A percentile compares a stretch with the other conserved stretches of the same genome.
These are phyloP conservation scores for Orientallactaga bullata DNA, from an alignment of 2,113 vertebrate genomes.

Conservation along the genomic window DNA sequence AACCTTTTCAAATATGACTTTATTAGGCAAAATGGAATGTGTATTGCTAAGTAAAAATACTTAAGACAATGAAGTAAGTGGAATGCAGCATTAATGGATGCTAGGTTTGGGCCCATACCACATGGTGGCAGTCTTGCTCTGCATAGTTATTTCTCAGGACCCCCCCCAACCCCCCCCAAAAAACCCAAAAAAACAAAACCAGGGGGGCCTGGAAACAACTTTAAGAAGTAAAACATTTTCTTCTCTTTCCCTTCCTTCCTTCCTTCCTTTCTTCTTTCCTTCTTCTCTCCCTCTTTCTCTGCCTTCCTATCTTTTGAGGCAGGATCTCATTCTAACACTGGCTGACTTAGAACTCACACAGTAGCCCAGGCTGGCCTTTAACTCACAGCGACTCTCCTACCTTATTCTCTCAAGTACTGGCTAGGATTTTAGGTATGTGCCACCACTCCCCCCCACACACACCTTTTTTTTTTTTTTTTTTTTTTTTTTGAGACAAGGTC, in stretches of 20 bases:
- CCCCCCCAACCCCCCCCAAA: no score
- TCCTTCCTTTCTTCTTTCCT: not conserved
- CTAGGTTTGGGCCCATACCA: conserved; percentile 60
- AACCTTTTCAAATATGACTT: conserved; percentile 16
- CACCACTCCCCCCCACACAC: no score
- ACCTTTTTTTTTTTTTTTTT: no score
- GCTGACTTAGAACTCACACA: no score
- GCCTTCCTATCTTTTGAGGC: not conserved
- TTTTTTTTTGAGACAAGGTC: no score
- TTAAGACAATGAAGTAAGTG: not conserved
- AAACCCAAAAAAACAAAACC: not conserved
- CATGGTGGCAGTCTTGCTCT: conserved; percentile 79
- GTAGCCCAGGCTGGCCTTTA: no score
- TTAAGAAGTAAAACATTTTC: not conserved
- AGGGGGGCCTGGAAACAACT: not conserved
- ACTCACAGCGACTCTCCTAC: no score
- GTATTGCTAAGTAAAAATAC: not conserved
- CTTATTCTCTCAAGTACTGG: no score
- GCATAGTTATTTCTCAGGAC: not conserved
- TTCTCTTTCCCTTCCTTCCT: not conserved
- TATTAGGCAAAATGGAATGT: not conserved
- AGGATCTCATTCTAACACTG: no score
- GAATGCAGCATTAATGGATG: not conserved
- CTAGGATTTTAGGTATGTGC: no score
- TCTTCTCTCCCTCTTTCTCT: not conserved